Evolutionary conservation across 2,888 invertebrate genomes (phyloP), one percentile per base, ranked within the genome.

Genomic region (Pollenia labialis): DNA sequence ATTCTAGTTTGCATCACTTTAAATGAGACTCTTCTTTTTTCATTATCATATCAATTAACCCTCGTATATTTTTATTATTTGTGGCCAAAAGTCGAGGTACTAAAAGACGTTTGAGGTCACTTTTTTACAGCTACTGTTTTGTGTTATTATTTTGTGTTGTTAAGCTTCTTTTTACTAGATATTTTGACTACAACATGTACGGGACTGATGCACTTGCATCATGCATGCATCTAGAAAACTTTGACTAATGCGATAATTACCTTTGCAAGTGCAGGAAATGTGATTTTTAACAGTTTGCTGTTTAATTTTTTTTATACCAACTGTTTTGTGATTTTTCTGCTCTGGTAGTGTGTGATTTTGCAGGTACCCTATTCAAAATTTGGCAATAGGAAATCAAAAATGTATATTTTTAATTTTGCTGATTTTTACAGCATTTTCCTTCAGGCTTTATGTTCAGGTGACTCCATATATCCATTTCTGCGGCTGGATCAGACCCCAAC

Each of bases 161-260:
- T 48, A 60, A 66, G 54, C 56, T 72, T 84, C 32, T 72, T 72
- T 84, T 18, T 72, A 58, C n/a, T 46, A 42, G 58, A 68, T 68
- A n/a, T 69, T 77, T 68, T 52, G 50, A 74, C 68, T 40, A 48
- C 72, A 48, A 42, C 64, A 58, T 42, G 68, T 83, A 32, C 62
- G 44, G 54, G 32, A 32, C 32, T 52, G 60, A 62, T 80, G 72
- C 64, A 72, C 75, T 69, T 75, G 74, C 66, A 48, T 52, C 72
- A 64, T 74, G 54, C 83, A 74, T 76, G 77, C 81, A 81, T 81
- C 80, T 77, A 77, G 75, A 81, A 85, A 87, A 85, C 85, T 86
- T 83, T 87, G 88, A 89, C 86, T 87, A 89, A 87, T 87, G 87
- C 88, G 87, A 89, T 87, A 88, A 88, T 88, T 87, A 87, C 88